Evolutionary conservation across 2,888 invertebrate genomes (phyloP).

Genomic region (Rotaria macrura): DNA sequence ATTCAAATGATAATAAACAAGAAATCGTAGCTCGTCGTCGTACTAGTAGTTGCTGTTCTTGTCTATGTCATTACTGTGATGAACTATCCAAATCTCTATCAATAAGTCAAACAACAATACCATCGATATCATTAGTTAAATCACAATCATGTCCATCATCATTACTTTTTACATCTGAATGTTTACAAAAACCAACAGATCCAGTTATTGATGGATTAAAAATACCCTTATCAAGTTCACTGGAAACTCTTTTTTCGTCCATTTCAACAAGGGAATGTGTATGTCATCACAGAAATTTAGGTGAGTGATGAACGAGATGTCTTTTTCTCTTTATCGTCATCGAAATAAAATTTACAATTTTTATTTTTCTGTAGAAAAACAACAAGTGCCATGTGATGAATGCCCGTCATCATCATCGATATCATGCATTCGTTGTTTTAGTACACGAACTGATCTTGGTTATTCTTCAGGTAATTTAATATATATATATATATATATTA

Average conservation of each 20-base stretch:
- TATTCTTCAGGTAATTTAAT: not conserved
- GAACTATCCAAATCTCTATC: not conserved
- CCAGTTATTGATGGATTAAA: not conserved
- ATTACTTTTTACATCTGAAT: not conserved
- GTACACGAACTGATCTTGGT: conserved; percentile 9
- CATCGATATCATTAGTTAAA: not conserved
- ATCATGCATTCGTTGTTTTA: not conserved
- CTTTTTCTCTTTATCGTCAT: too few species aligned
- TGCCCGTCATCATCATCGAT: not conserved
- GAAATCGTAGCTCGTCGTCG: not conserved
- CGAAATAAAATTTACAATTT: too few species aligned
- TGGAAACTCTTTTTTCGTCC: not conserved
- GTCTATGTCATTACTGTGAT: not conserved
- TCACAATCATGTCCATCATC: conserved; percentile 7
- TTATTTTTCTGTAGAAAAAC: not conserved
- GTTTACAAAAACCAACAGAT: not conserved
- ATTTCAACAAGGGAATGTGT: not conserved
- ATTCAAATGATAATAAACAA: not conserved
- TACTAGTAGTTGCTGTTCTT: not conserved
- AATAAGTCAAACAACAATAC: not conserved
- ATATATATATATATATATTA: too few species aligned
- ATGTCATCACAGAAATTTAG: not conserved
- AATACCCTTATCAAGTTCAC: not conserved
- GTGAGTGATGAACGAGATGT: too few species aligned
- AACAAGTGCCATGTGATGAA: not conserved